phyloP scores from a whole-genome alignment of 2,888 invertebrate species.

The Lochmaea crataegi region DNA sequence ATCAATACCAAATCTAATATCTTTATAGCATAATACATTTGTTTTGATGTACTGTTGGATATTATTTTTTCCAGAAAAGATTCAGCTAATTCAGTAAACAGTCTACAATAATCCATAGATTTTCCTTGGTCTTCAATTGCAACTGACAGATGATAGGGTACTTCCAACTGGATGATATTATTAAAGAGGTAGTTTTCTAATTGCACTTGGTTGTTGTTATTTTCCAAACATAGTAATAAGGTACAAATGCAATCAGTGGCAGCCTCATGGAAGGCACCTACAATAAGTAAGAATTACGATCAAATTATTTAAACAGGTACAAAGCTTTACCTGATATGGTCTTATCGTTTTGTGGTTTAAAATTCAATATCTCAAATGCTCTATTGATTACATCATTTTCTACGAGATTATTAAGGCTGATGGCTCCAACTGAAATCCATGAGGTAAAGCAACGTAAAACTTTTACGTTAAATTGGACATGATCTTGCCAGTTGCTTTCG shows the following conservation, averaged over 20 bases:
- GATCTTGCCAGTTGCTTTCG: conserved; percentile 74
- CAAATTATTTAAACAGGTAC: neutral
- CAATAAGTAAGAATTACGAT: conserved; percentile 11
- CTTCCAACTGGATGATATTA: conserved; percentile 82
- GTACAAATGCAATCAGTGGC: conserved; percentile 92
- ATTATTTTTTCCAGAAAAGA: conserved; percentile 89
- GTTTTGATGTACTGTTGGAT: conserved; percentile 69
- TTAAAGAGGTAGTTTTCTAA: conserved; percentile 85
- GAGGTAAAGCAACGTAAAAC: conserved; percentile 89
- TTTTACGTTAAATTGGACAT: conserved; percentile 76
- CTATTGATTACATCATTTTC: conserved; percentile 80
- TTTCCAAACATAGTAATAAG: conserved; percentile 84
- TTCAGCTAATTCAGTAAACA: conserved; percentile 95
- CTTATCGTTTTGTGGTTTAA: conserved; percentile 57
- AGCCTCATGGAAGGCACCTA: conserved; percentile 79
- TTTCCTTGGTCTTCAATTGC: conserved; percentile 95
- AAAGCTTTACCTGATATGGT: conserved; percentile 35
- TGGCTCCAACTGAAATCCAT: conserved; percentile 88
- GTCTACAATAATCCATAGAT: conserved; percentile 91
- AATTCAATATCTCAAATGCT: conserved; percentile 75
- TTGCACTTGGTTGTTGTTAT: conserved; percentile 77
- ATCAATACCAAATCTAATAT: conserved; percentile 89
- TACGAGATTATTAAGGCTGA: conserved; percentile 79
- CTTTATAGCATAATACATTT: conserved; percentile 80
- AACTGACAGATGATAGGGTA: conserved; percentile 90